phyloP scores from a whole-genome alignment of 2,797 vertebrate species.

The Novumbra hubbsi region DNA sequence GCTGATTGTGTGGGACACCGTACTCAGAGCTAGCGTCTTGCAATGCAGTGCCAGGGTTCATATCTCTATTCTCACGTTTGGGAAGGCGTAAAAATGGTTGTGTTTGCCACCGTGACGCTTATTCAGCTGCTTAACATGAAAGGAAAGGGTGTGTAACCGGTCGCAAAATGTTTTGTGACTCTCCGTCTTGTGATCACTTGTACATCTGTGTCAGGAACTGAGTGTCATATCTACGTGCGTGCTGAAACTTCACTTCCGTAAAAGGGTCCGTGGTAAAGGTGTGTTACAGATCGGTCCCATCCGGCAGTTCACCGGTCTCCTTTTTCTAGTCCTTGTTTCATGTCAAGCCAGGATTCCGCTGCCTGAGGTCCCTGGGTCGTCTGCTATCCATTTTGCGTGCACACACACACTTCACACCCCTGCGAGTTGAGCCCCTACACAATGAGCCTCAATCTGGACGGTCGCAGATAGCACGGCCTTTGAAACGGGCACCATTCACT shows the following conservation, averaged over 20 bases:
- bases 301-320: conserved; percentile 15
- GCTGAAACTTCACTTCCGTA: background rate
- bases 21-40: background rate
- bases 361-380: conserved; percentile 41
- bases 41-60: too few relatives aligned
- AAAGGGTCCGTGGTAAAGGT: background rate
- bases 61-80: too few relatives aligned
- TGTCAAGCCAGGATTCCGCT: conserved; percentile 53
- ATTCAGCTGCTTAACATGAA: too few relatives aligned
- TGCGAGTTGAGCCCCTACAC: conserved; percentile 19
- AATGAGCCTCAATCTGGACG: conserved; percentile 60
- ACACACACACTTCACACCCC: conserved; percentile 6
- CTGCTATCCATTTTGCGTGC: conserved; percentile 38
- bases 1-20: background rate
- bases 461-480: conserved; percentile 56
- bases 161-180: background rate
- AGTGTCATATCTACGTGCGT: background rate
- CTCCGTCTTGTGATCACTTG: too few relatives aligned
- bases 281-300: background rate
- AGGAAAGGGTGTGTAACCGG: too few relatives aligned
- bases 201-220: background rate
- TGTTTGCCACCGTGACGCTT: too few relatives aligned
- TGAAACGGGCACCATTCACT: conserved; percentile 41
- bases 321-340: conserved; percentile 47
- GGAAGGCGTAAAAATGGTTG: too few relatives aligned